Percentiles rank a stretch among this genome's conserved stretches.
Conservation (phyloP, 2,888 invertebrate genomes). For the Papilio protenor region DNA sequence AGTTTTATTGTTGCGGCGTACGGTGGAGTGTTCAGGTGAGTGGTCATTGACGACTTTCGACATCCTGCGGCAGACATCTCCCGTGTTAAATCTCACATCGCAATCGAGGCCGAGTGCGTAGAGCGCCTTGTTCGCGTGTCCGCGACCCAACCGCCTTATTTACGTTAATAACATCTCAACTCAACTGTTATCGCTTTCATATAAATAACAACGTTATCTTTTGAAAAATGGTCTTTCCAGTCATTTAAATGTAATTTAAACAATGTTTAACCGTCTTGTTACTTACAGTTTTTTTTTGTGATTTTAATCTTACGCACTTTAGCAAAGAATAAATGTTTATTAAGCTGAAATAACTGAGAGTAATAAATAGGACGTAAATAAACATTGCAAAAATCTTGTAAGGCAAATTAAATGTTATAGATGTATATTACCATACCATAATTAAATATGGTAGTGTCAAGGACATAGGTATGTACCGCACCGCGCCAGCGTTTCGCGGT, state of each 20-base stretch:
- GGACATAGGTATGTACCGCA: background rate
- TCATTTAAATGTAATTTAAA: background rate
- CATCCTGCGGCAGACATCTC: background rate
- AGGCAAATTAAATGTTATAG: background rate
- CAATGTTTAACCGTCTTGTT: background rate
- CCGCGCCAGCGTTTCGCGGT: background rate
- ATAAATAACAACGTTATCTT: slow-evolving; percentile 5
- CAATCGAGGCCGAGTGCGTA: background rate
- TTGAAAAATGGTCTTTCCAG: background rate
- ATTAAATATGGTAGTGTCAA: background rate
- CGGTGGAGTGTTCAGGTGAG: background rate
- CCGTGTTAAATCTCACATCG: background rate
- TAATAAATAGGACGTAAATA: background rate
- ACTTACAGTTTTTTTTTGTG: background rate
- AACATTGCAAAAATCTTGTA: background rate
- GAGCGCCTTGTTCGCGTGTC: background rate
- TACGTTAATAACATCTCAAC: background rate
- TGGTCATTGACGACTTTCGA: background rate
- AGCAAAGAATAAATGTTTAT: background rate
- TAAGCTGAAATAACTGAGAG: background rate
- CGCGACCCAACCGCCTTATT: slow-evolving; percentile 6
- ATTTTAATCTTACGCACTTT: background rate
- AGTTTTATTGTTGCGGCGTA: background rate
- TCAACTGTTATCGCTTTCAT: background rate
- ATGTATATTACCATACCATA: background rate